Percentiles rank a stretch among this genome's conserved stretches.
These are phyloP conservation scores for Colletes collaris DNA, from an alignment of 2,888 invertebrate species.

Conservation along the genomic window DNA sequence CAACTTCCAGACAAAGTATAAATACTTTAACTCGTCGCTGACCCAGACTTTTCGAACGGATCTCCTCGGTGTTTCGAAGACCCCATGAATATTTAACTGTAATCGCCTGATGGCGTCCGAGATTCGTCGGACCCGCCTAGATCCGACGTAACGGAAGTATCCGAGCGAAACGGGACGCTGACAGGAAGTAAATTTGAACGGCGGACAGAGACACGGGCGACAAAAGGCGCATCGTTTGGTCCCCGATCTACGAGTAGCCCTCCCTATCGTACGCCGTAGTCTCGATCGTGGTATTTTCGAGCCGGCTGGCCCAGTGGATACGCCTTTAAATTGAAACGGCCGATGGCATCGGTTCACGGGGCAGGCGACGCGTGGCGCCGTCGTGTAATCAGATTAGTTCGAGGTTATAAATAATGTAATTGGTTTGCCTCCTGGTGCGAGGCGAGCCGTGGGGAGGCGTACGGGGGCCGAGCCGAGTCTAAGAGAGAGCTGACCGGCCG, in stretches of 20 bases:
- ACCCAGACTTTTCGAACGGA: too few relatives aligned
- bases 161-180: constrained; percentile 5
- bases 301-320: constrained; percentile 24
- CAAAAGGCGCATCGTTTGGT: background rate
- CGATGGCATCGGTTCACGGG: constrained; percentile 63
- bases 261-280: constrained; percentile 4
- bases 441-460: constrained; percentile 29
- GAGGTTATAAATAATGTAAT: constrained; percentile 74
- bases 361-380: constrained; percentile 66
- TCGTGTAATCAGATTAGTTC: constrained; percentile 71
- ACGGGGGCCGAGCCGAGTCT: constrained; percentile 23
- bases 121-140: background rate
- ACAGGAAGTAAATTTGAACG: background rate
- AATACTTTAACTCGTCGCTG: too few relatives aligned
- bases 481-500: constrained; percentile 29
- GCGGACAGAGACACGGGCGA: background rate
- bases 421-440: constrained; percentile 68
- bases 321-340: constrained; percentile 63
- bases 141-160: background rate
- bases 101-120: background rate
- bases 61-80: too few relatives aligned
- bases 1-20: too few relatives aligned
- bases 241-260: background rate
- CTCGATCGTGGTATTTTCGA: constrained; percentile 41
- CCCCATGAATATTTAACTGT: too few relatives aligned